Base-by-base conservation (phyloP, 2,113 vertebrate species). In the Catharus fuscescens region DNA sequence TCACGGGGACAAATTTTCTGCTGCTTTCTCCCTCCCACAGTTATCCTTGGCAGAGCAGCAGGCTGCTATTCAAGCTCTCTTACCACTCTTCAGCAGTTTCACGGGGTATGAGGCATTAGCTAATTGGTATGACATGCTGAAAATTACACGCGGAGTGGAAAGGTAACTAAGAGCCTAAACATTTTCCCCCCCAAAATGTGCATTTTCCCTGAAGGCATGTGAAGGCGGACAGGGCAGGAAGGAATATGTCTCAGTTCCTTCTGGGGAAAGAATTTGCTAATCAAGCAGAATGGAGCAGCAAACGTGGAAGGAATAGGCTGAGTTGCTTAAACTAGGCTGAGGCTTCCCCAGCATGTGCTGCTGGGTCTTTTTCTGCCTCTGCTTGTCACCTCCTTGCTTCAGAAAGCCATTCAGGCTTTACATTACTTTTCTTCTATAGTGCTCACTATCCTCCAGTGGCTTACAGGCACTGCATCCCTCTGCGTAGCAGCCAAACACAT, bases 111-210 rank as follows among this genome's bases (percentile, higher is more conserved):
- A 93, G 28, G 72, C 71, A 73, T 83, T 90, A 94, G 67, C 59
- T 94, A 82, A 93, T 61, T 47, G 18, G 47, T 95, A 86, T 73
- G 91, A 86, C 88, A 96, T 94, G 90, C 76, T 74, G 44, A 70
- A 88, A 86, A 90, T 59, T 36, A 54, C 16, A 92, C 52, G 40
- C 8, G 0, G 4, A 70, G 62, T 15, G 14, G 54, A 72, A 94
- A 94, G 88, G 88, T 86, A 92, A 72, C 74, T 44, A 53, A 42
- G n/a, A 92, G 15, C 24, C 45, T 69, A 47, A 82, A 38, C 8
- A 9, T 65, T 72, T 61, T 36, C 34, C 34, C 56, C 47, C 32
- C 52, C 2, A 5, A 48, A 48, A 25, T 48, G 23, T 48, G 47
- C 26, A 28, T 28, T 28, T 52, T 52, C 50, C 26, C 50, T 17